Evolutionary conservation across 2,888 invertebrate species (phyloP).

Genomic region (Ophraella communa): DNA sequence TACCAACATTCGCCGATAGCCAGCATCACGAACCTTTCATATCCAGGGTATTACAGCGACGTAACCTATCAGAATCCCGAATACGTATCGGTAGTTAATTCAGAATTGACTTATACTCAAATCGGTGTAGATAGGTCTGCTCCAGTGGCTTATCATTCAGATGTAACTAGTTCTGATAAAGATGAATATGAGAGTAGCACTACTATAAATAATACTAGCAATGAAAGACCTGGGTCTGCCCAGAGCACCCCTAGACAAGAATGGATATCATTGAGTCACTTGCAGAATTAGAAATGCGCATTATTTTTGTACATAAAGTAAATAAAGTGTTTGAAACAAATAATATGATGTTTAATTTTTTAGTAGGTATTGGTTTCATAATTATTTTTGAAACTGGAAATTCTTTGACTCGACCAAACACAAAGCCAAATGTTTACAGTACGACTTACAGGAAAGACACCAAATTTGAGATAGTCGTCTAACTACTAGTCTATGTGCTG

Average conservation of each 20-base stretch:
- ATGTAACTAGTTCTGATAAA: conserved; percentile 45
- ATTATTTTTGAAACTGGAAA: no score
- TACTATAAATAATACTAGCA: conserved; percentile 31
- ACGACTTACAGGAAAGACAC: no score
- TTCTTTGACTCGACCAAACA: no score
- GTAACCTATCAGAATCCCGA: conserved; percentile 56
- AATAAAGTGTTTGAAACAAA: conserved; percentile 7
- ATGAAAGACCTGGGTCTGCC: conserved; percentile 47
- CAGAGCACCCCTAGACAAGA: conserved; percentile 51
- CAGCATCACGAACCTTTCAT: conserved; percentile 56
- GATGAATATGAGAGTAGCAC: conserved; percentile 44
- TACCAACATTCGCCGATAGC: conserved; percentile 55
- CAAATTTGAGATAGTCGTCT: no score
- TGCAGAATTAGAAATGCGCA: conserved; percentile 40
- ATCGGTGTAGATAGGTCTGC: conserved; percentile 46
- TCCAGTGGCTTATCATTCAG: conserved; percentile 49
- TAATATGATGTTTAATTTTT: background rate
- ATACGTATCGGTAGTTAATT: conserved; percentile 53
- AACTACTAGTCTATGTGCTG: no score
- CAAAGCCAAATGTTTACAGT: no score
- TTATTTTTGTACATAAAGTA: conserved; percentile 20
- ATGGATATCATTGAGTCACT: conserved; percentile 51
- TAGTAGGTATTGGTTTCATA: background rate
- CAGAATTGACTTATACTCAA: conserved; percentile 52
- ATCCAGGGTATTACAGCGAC: conserved; percentile 57